Base-by-base conservation (phyloP, 2,797 vertebrate genomes). In the Buceros bicornis region DNA sequence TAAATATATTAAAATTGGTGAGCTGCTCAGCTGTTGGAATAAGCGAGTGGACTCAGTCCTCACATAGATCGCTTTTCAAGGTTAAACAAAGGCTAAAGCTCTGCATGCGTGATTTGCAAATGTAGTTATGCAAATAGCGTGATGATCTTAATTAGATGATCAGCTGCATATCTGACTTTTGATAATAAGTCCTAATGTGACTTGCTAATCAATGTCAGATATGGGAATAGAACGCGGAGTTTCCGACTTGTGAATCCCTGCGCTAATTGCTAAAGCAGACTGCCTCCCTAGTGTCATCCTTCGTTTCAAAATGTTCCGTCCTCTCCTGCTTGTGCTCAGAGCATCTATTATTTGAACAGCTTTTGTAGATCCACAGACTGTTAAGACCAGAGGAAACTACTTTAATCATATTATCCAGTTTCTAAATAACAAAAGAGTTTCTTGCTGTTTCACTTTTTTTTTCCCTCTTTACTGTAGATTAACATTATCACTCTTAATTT, bases 141-240 rank as follows among this genome's bases (percentile, higher is more conserved):
- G 95, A 97, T 95, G 89, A 96, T 95, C 85, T 66, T 97, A 96
- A 97, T 97, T 96, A 96, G 96, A 95, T 95, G 94, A 97, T 96
- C 96, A 96, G 96, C 96, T 95, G 95, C 95, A 93, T 94, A 96
- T 95, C 94, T 96, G 91, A 96, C 96, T 95, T 96, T 81, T 94
- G 89, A 97, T 96, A 95, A 97, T 95, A 96, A 94, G 91, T 96
- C 87, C 95, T 97, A 96, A 96, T 96, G 96, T 96, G 96, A 93
- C 96, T 97, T 97, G 96, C 96, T 95, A 97, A 96, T 96, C 96
- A 96, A 96, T 93, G 92, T 96, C 94, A 96, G 91, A 94, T 95
- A 95, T 92, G 94, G 94, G 94, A 96, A 90, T 96, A 94, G 96
- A 96, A 96, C 86, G 84, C 70, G 22, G 70, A 96, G 95, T 95